Conservation (phyloP, 2,113 vertebrate species). For the Strigops habroptila region DNA sequence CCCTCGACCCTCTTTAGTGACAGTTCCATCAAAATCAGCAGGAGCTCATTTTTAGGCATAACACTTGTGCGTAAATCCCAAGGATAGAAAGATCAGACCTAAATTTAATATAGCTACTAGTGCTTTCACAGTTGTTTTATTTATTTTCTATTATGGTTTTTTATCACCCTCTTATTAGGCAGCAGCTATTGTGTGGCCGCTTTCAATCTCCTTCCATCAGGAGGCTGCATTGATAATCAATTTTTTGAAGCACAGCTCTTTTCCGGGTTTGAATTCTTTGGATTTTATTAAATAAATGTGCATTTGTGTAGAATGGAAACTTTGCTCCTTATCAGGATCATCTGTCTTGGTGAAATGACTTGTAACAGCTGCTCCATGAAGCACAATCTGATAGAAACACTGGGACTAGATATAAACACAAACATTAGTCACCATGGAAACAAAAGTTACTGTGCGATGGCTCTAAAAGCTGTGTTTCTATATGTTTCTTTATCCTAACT, state of each 20-base stretch:
- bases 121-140: not conserved
- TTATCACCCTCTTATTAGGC: not conserved
- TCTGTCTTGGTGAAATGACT: slow-evolving; percentile 71
- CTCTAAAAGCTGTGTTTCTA: slow-evolving; percentile 41
- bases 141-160: not conserved
- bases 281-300: slow-evolving; percentile 53
- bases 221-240: not conserved
- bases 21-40: not conserved
- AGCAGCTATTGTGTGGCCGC: not conserved
- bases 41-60: not conserved
- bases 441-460: slow-evolving; percentile 49
- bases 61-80: not conserved
- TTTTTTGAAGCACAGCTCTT: slow-evolving; percentile 4
- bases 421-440: slow-evolving; percentile 79
- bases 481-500: slow-evolving; percentile 48
- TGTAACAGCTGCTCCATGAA: slow-evolving; percentile 67
- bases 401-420: slow-evolving; percentile 71
- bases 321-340: slow-evolving; percentile 61
- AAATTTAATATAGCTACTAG: not conserved
- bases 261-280: not conserved
- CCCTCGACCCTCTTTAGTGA: not conserved
- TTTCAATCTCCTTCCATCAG: not conserved
- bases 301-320: slow-evolving; percentile 28
- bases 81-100: not conserved
- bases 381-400: slow-evolving; percentile 67